Evolutionary conservation across 2,113 vertebrate genomes (phyloP).

Genomic region (Colius striatus): DNA sequence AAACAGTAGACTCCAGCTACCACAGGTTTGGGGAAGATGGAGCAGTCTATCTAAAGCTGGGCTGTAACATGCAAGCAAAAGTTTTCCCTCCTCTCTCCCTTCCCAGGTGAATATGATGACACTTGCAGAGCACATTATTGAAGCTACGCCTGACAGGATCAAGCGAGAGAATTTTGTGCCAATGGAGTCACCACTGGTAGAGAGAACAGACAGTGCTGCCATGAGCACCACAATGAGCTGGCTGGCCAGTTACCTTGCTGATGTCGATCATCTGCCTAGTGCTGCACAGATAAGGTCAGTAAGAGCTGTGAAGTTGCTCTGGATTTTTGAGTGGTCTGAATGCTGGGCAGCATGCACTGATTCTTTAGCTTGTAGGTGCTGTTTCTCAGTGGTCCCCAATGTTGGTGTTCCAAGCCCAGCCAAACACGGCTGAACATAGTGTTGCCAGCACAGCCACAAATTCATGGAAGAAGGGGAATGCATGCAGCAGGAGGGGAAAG

Average conservation of each 20-base stretch:
- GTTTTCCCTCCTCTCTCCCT: background rate
- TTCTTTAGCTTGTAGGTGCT: background rate
- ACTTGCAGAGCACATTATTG: constrained; percentile 97
- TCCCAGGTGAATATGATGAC: constrained; percentile 96
- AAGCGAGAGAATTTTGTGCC: constrained; percentile 93
- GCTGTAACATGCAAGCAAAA: background rate
- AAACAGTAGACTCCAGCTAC: background rate
- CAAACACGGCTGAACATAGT: fast-evolving
- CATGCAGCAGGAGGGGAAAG: background rate
- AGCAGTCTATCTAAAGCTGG: background rate
- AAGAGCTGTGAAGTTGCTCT: background rate
- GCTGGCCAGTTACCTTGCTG: constrained; percentile 98
- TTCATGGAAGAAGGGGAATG: background rate
- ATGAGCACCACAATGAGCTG: constrained; percentile 97
- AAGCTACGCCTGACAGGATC: constrained; percentile 96
- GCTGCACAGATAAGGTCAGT: constrained; percentile 91
- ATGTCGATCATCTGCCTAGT: constrained; percentile 91
- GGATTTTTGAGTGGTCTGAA: background rate
- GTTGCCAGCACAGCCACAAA: background rate
- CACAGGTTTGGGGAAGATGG: background rate
- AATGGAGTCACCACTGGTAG: constrained; percentile 80
- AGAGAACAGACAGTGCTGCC: constrained; percentile 80
- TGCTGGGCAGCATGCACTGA: background rate
- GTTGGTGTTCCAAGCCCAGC: background rate
- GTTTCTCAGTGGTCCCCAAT: background rate